phyloP scores from a whole-genome alignment of 1,140 invertebrate species.

The Cydia splendana region DNA sequence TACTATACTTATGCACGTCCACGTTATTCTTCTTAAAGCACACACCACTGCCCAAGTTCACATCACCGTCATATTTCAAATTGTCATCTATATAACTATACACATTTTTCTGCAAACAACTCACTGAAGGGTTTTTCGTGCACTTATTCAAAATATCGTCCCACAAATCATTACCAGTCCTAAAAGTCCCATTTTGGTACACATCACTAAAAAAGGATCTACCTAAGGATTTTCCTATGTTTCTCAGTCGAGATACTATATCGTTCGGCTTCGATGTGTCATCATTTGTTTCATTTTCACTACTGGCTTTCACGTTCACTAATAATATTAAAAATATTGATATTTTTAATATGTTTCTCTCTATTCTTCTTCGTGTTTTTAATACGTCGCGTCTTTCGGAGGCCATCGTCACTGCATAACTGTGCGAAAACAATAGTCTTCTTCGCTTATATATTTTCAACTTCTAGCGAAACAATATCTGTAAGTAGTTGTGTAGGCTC shows the following conservation, averaged over 20 bases:
- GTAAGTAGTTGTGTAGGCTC: slow-evolving; percentile 40
- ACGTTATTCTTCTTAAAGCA: slow-evolving; percentile 85
- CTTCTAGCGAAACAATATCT: slow-evolving; percentile 35
- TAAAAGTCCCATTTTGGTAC: slow-evolving; percentile 75
- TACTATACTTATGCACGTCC: slow-evolving; percentile 79
- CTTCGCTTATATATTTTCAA: slow-evolving; percentile 45
- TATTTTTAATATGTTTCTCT: slow-evolving; percentile 36
- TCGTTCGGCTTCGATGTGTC: slow-evolving; percentile 45
- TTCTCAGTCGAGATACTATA: slow-evolving; percentile 57
- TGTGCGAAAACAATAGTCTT: slow-evolving; percentile 42
- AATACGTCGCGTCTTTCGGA: slow-evolving; percentile 25
- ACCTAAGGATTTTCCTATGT: slow-evolving; percentile 63
- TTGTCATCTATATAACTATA: slow-evolving; percentile 84
- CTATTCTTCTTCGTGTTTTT: slow-evolving; percentile 1
- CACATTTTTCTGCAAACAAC: slow-evolving; percentile 88
- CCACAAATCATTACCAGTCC: slow-evolving; percentile 85
- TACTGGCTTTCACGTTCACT: slow-evolving; percentile 46
- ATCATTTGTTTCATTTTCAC: slow-evolving; percentile 51
- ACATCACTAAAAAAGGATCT: slow-evolving; percentile 57
- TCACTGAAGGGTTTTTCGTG: slow-evolving; percentile 82
- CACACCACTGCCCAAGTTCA: slow-evolving; percentile 85
- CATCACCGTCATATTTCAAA: slow-evolving; percentile 82
- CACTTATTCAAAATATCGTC: slow-evolving; percentile 86
- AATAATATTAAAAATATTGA: slow-evolving; percentile 45
- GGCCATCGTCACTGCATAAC: slow-evolving; percentile 69